A percentile compares a stretch with the other conserved stretches of the same genome.
phyloP scores from a whole-genome alignment of 2,888 invertebrate genomes.

The Brachyptera risi region DNA sequence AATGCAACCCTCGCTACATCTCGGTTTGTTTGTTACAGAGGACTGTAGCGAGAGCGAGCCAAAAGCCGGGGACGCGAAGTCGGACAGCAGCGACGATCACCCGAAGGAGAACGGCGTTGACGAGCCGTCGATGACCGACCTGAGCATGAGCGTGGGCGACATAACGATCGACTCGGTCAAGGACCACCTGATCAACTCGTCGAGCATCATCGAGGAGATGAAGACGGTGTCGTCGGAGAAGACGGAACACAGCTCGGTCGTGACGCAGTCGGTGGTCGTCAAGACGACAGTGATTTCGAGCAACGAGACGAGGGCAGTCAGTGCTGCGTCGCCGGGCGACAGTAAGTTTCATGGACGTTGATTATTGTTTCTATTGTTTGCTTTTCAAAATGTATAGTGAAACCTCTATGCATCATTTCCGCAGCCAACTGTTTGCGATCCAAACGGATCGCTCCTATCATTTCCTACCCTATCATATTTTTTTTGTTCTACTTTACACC shows the following conservation, averaged over 20 bases:
- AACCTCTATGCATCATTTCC: no score
- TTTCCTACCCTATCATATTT: no score
- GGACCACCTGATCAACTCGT: conserved; percentile 60
- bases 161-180: conserved; percentile 93
- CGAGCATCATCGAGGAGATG: conserved; percentile 19
- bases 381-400: no score
- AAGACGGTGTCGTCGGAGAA: conserved; percentile 22
- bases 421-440: no score
- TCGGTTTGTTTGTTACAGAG: no score
- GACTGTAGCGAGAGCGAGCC: no score
- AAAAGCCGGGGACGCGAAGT: no score
- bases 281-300: conserved; percentile 27
- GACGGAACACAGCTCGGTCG: conserved; percentile 11
- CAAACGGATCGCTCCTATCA: no score
- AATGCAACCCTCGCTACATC: no score
- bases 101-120: conserved; percentile 38
- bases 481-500: no score
- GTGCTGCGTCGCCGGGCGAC: conserved; percentile 23
- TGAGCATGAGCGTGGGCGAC: conserved; percentile 62
- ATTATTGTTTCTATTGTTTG: no score
- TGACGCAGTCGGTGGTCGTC: conserved; percentile 26
- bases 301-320: conserved; percentile 25
- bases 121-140: conserved; percentile 52
- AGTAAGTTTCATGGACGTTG: conserved; percentile 29
- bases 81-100: no score